A percentile compares a stretch with the other conserved stretches of the same genome.
These are phyloP conservation scores for Lycocerus yunnanus DNA, from an alignment of 2,888 invertebrate species.

Conservation along the genomic window DNA sequence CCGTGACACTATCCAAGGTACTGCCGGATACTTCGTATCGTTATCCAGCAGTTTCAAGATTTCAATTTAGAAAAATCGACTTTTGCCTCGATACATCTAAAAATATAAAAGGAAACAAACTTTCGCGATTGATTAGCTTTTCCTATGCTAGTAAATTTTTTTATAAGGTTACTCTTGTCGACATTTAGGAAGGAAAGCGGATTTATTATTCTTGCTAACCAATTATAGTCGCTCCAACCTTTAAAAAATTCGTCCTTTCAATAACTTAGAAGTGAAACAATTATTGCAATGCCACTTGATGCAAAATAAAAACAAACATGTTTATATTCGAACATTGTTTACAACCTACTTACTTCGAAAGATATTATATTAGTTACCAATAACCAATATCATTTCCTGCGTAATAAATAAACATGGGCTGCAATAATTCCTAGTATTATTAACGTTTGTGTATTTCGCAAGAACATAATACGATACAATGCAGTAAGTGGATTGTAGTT, in stretches of 20 bases:
- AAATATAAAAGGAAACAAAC: neutral
- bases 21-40: no score
- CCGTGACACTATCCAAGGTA: no score
- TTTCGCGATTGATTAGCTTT: neutral
- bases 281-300: neutral
- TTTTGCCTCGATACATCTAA: neutral
- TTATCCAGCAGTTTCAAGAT: no score
- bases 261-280: neutral
- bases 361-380: neutral
- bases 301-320: neutral
- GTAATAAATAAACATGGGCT: neutral
- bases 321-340: neutral
- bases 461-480: neutral
- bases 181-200: neutral
- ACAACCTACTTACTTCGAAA: neutral
- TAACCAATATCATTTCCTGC: constrained; percentile 9
- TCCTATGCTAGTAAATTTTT: neutral
- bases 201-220: neutral
- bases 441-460: constrained; percentile 16
- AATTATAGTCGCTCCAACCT: neutral
- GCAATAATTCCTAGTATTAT: constrained; percentile 7
- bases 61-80: no score
- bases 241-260: neutral
- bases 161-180: neutral
- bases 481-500: neutral